These are phyloP conservation scores for Ceratosolen solmsi DNA, from an alignment of 1,140 invertebrate species.

Conservation along the genomic window DNA sequence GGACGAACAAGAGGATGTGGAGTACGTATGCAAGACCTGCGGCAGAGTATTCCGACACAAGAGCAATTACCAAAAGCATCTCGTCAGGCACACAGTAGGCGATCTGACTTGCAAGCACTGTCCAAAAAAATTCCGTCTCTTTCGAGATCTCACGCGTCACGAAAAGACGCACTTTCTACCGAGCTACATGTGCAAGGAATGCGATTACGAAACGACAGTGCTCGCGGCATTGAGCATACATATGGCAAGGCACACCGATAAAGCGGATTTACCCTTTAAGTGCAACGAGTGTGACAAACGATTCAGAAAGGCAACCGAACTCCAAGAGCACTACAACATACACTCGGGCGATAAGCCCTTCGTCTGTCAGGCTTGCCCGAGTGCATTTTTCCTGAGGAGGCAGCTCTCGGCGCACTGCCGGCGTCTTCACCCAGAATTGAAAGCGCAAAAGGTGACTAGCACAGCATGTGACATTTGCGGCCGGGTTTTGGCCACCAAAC, in stretches of 20 bases:
- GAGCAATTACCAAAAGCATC: conserved; percentile 69
- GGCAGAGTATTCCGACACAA: conserved; percentile 68
- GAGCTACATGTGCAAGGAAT: conserved; percentile 69
- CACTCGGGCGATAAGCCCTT: conserved; percentile 75
- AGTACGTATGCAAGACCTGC: conserved; percentile 67
- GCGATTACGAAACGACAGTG: conserved; percentile 71
- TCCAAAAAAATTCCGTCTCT: conserved; percentile 67
- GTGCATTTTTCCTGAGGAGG: conserved; percentile 72
- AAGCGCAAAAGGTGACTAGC: conserved; percentile 65
- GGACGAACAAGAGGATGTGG: conserved; percentile 26
- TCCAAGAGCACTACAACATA: conserved; percentile 72
- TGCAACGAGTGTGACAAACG: conserved; percentile 78
- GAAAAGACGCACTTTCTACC: conserved; percentile 71
- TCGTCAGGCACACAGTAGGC: conserved; percentile 64
- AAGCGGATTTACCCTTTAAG: conserved; percentile 72
- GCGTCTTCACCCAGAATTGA: conserved; percentile 67
- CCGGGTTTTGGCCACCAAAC: conserved; percentile 68
- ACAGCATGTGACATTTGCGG: conserved; percentile 73
- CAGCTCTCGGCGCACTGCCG: conserved; percentile 69
- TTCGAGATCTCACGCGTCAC: conserved; percentile 68
- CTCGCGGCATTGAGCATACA: conserved; percentile 66
- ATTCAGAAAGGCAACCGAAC: conserved; percentile 74
- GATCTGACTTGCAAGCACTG: conserved; percentile 70
- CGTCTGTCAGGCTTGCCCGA: conserved; percentile 75
- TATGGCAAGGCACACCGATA: conserved; percentile 67